Evolutionary conservation across 2,113 vertebrate species (phyloP), one percentile per base, ranked within the genome.

Genomic region (Coryphaenoides rupestris): DNA sequence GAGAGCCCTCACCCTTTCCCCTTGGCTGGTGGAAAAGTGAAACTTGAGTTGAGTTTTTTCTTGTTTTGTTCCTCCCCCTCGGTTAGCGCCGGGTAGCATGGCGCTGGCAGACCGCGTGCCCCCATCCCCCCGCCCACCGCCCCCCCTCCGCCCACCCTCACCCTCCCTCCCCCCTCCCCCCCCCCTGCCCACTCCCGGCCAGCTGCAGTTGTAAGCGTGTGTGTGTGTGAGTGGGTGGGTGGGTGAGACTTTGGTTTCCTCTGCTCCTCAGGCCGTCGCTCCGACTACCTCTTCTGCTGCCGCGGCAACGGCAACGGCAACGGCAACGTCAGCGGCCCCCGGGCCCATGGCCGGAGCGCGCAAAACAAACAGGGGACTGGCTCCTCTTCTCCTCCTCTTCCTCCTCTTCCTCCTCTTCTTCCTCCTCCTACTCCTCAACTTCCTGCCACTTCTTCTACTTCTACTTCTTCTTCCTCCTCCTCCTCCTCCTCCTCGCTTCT

Each of bases 161-260:
- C n/a, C 85, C 85, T 58, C 81, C 77, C 76, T 78, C 52, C 75
- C 86, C 86, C 86, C 76, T 86, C 87, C 85, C 83, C n/a, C 85
- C 85, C 60, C 81, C 77, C 76, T 78, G 53, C 75, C 86, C 86
- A 87, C 76, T 86, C 87, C 85, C 83, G 86, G 68, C 86, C 90
- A 72, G 90, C 91, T 87, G 86, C 83, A 78, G 86, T 87, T 88
- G 83, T 90, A 88, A 88, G 76, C 60, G 70, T 92, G 88, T 93
- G 88, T 84, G 83, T 89, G 91, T 92, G 91, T 94, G 93, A 95
- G 93, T n/a, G n/a, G 92, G 88, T 93, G 88, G 84, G 83, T 89
- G 91, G 92, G 91, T 94, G 93, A 95, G 93, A 94, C 86, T 92
- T n/a, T 85, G 80, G 33, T 94, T 93, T 95, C 93, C 93, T 94